Base-by-base conservation (phyloP, 2,888 invertebrate genomes). In the Tubiluchus corallicola region DNA sequence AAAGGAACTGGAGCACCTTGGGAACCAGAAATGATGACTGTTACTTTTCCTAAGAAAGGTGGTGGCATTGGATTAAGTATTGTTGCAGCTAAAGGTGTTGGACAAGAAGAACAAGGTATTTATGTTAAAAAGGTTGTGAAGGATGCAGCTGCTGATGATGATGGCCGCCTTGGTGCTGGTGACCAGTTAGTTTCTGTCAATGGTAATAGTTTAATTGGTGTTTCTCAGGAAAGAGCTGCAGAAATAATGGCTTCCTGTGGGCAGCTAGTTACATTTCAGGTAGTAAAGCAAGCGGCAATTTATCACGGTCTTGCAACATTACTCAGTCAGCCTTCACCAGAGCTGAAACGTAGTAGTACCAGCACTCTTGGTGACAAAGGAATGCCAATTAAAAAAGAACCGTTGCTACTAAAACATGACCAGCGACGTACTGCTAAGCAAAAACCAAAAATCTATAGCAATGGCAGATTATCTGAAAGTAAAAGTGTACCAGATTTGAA, bases 1-100 rank as follows among this genome's bases (percentile, higher is more conserved):
- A n/a, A n/a, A n/a, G n/a, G n/a, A n/a, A n/a, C n/a, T n/a, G n/a
- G n/a, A n/a, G 4, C n/a, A 20, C 37, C 20, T 15, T 38, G 43
- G 49, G 29, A 48, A n/a, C n/a, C n/a, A n/a, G n/a, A n/a, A n/a
- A n/a, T n/a, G n/a, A n/a, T n/a, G n/a, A n/a, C n/a, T 45, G 83
- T 94, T 54, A 78, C 84, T 60, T 73, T 94, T 50, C 80, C 85
- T 62, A 94, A 96, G 69, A 85, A 87, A 57, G 79, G 82, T 49
- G 87, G 83, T 58, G 94, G 96, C 50, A 92, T 98, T 82, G 98
- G 98, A 9, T 74, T 98, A 55, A 94, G 92, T 59, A 98, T 98
- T 56, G 94, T 98, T 2, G 96, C 96, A 5, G 96, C 96, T 19
- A 90, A 90, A 74, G 81, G 81, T 18, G 75, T 77, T 42, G 77